Base-by-base conservation (phyloP, 2,888 invertebrate species). In the Synergus laeviventris region DNA sequence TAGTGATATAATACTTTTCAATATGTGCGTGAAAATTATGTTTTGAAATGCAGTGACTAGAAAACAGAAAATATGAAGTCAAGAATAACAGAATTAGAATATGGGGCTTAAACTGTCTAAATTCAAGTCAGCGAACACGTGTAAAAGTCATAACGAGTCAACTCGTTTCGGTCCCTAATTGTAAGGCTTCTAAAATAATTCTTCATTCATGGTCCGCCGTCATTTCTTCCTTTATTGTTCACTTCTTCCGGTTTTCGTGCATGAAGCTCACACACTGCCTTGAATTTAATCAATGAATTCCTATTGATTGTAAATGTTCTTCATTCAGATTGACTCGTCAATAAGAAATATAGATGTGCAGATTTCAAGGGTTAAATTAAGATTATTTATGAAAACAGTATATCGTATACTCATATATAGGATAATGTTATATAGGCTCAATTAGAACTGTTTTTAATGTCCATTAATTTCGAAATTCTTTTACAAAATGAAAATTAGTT, bases 151-250 rank as follows among this genome's bases (percentile, higher is more conserved):
- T 61, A 56, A 21, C 56, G 0, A 7, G n/a, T n/a, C n/a, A 49
- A 49, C 8, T n/a, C n/a, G 49, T 49, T n/a, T n/a, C n/a, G 49
- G 21, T 18, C 56, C 2, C 18, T 66, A 66, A 49, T 24, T 42
- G 24, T 16, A 9, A 31, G 36, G n/a, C 14, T 2, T 81, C 75
- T 75, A 74, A 81, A 81, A 81, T 80, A 80, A 77, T 80, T 77
- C 76, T 78, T 76, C 66, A 70, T 81, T 81, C 80, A 81, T 79
- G 80, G 80, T 76, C 76, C 49, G 14, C 64, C 73, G 73, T 60
- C 66, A 76, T 74, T 78, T 75, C 59, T 56, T 75, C 21, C 76
- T 77, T 76, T 77, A 77, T 75, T 74, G 76, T 76, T 64, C 60
- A 64, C 56, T 54, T 56, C 36, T 61, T 75, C 75, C 66, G 77